Conservation (phyloP, 2,113 vertebrate genomes). For the Panthera tigris region DNA sequence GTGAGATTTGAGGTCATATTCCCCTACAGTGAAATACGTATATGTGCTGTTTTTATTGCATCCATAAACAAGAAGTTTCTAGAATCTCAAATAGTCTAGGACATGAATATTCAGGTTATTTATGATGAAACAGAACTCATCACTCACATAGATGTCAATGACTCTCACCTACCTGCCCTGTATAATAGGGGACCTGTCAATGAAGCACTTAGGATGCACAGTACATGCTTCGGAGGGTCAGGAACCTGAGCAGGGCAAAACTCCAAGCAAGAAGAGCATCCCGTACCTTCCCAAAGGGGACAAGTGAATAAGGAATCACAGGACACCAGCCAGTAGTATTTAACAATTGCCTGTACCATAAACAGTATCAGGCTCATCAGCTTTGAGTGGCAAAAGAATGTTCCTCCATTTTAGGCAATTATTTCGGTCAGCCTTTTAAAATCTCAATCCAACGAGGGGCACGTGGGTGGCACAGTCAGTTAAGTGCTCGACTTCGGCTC, state of each 20-base stretch:
- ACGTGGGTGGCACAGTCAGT: too few species aligned
- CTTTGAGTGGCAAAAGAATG: not conserved
- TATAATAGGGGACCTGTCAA: not conserved
- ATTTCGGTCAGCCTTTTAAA: not conserved
- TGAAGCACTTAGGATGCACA: not conserved
- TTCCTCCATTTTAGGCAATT: not conserved
- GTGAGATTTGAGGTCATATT: not conserved
- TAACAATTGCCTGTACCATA: not conserved
- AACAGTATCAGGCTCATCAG: not conserved
- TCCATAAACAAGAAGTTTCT: not conserved
- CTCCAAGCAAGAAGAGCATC: not conserved
- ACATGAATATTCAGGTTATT: constrained; percentile 34
- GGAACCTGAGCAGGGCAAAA: not conserved
- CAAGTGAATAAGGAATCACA: not conserved
- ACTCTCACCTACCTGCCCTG: not conserved
- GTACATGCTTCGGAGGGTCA: not conserved
- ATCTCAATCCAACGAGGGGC: not conserved
- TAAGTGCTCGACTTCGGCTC: too few species aligned
- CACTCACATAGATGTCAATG: constrained; percentile 30
- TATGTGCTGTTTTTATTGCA: not conserved
- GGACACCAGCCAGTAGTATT: not conserved
- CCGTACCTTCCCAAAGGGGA: not conserved
- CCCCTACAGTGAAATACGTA: not conserved
- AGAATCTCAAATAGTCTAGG: not conserved
- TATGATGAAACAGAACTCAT: constrained; percentile 35